Evolutionary conservation across 2,113 vertebrate genomes (phyloP).

Genomic region (Thalassarche chlororhynchos): DNA sequence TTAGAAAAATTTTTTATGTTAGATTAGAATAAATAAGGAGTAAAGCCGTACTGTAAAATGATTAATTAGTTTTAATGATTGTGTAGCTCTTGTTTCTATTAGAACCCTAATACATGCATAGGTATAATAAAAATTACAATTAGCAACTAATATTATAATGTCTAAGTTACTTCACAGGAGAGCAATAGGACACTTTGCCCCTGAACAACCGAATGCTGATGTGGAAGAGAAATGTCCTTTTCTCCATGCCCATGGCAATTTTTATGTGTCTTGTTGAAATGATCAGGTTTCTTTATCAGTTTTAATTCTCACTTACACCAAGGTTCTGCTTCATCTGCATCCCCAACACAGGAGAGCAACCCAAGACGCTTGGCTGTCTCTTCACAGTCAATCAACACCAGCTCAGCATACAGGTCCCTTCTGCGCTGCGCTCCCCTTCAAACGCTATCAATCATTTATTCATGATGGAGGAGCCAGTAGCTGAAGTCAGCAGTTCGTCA

Average conservation of each 20-base stretch:
- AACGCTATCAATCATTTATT: neutral
- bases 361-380: neutral
- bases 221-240: neutral
- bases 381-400: neutral
- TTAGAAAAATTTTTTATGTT: neutral
- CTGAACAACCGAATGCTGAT: neutral
- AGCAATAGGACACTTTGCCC: neutral
- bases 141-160: neutral
- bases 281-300: neutral
- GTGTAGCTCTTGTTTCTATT: neutral
- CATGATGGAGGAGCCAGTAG: neutral
- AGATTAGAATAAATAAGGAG: neutral
- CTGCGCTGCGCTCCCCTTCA: neutral
- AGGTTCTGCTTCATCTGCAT: neutral
- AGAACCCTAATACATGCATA: neutral
- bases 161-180: neutral
- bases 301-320: neutral
- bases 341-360: neutral
- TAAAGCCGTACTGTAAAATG: neutral
- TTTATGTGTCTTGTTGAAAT: neutral
- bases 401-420: neutral
- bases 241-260: neutral
- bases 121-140: neutral
- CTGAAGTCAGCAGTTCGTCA: neutral
- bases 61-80: neutral